Percentiles rank a stretch among this genome's conserved stretches.
phyloP scores from a whole-genome alignment of 92 coral and sea anemone genomes.

The Zoanthus sansibaricus region DNA sequence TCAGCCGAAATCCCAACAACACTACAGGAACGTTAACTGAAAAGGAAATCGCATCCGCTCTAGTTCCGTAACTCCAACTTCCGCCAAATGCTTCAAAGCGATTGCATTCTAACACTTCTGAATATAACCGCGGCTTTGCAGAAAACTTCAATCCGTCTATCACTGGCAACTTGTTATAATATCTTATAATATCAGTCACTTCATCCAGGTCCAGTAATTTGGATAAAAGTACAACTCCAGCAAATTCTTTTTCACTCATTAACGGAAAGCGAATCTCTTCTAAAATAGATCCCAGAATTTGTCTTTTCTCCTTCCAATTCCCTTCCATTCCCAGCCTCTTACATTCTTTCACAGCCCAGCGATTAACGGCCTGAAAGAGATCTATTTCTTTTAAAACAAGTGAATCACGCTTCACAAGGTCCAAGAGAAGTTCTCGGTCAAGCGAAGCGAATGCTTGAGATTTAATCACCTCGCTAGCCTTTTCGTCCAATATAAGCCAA shows the following conservation, averaged over 20 bases:
- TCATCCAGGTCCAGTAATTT: constrained; percentile 34
- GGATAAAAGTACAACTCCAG: constrained; percentile 44
- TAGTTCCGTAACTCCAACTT: not conserved
- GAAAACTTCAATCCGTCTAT: constrained; percentile 17
- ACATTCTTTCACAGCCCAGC: constrained; percentile 67
- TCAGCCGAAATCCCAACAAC: constrained; percentile 25
- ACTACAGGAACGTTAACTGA: not conserved
- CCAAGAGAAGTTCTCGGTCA: constrained; percentile 53
- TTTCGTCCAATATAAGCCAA: constrained; percentile 68
- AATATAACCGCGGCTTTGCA: not conserved
- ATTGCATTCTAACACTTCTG: not conserved
- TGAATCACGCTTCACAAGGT: constrained; percentile 61
- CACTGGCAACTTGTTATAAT: constrained; percentile 20
- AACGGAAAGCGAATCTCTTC: constrained; percentile 61
- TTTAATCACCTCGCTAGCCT: constrained; percentile 52
- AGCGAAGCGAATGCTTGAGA: constrained; percentile 55
- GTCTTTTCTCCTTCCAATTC: constrained; percentile 47
- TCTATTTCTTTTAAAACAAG: constrained; percentile 66
- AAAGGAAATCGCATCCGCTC: constrained; percentile 12
- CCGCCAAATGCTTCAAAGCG: constrained; percentile 15
- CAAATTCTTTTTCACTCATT: constrained; percentile 63
- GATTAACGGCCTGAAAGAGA: constrained; percentile 67
- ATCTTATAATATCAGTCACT: constrained; percentile 24
- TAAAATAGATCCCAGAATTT: constrained; percentile 53
- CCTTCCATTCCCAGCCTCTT: constrained; percentile 33